phyloP scores from a whole-genome alignment of 2,113 vertebrate species.

The Aptenodytes forsteri region DNA sequence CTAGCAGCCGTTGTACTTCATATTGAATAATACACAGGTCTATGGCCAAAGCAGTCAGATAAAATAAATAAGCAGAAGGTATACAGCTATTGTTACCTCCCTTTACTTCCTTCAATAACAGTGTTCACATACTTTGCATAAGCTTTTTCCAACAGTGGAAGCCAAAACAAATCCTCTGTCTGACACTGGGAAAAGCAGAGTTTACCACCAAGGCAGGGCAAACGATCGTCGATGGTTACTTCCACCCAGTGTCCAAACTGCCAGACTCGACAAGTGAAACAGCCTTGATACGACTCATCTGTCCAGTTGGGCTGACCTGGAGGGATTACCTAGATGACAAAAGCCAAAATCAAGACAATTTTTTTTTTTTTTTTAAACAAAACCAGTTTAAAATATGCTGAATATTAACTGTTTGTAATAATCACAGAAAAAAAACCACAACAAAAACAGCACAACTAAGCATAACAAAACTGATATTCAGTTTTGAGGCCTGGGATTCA shows the following conservation, averaged over 20 bases:
- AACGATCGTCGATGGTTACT: slow-evolving; percentile 87
- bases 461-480: neutral
- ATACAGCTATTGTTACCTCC: neutral
- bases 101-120: neutral
- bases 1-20: neutral
- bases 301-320: slow-evolving; percentile 87
- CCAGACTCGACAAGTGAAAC: slow-evolving; percentile 88
- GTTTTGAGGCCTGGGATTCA: neutral
- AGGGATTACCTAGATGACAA: slow-evolving; percentile 82
- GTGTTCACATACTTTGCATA: slow-evolving; percentile 88
- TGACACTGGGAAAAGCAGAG: slow-evolving; percentile 94
- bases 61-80: neutral
- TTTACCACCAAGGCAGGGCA: slow-evolving; percentile 88
- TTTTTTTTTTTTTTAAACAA: neutral
- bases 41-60: neutral
- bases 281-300: slow-evolving; percentile 81
- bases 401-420: neutral
- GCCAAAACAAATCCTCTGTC: slow-evolving; percentile 88
- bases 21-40: neutral
- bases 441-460: neutral
- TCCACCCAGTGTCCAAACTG: slow-evolving; percentile 89
- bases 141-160: slow-evolving; percentile 93
- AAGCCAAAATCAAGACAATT: neutral
- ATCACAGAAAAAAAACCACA: neutral
- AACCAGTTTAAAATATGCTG: neutral